A percentile compares a stretch with the other conserved stretches of the same genome.
Evolutionary conservation across 2,888 invertebrate genomes (phyloP).

Genomic region (Hypercompe scribonia): DNA sequence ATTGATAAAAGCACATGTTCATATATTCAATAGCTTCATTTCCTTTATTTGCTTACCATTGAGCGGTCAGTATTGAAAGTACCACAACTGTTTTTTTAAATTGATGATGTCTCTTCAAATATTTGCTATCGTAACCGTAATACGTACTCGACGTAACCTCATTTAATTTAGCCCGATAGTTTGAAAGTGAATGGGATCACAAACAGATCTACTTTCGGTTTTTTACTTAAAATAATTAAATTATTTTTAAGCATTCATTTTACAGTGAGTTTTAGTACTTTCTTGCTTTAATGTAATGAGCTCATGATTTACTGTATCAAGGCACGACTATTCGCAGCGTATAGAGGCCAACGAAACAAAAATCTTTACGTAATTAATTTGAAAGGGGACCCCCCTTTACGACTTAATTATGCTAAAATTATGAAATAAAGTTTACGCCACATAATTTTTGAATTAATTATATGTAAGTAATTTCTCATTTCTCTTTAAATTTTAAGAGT

Average conservation of each 20-base stretch:
- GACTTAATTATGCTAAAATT: background rate
- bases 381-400: background rate
- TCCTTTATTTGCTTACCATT: background rate
- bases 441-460: background rate
- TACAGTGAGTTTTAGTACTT: background rate
- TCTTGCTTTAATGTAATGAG: background rate
- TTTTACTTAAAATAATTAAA: background rate
- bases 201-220: constrained; percentile 12
- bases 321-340: background rate
- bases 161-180: constrained; percentile 10
- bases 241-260: background rate
- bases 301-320: background rate
- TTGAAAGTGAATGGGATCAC: constrained; percentile 1
- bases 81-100: constrained; percentile 1
- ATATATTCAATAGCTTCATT: constrained; percentile 4
- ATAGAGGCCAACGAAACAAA: constrained; percentile 4
- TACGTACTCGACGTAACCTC: background rate
- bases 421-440: background rate
- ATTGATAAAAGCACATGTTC: background rate
- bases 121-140: constrained; percentile 1
- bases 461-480: background rate
- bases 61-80: background rate
- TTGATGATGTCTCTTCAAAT: constrained; percentile 11
- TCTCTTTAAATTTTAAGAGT: background rate
- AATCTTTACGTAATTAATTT: constrained; percentile 3